Conservation (phyloP, 2,888 invertebrate species). For the Petrolisthes cinctipes region DNA sequence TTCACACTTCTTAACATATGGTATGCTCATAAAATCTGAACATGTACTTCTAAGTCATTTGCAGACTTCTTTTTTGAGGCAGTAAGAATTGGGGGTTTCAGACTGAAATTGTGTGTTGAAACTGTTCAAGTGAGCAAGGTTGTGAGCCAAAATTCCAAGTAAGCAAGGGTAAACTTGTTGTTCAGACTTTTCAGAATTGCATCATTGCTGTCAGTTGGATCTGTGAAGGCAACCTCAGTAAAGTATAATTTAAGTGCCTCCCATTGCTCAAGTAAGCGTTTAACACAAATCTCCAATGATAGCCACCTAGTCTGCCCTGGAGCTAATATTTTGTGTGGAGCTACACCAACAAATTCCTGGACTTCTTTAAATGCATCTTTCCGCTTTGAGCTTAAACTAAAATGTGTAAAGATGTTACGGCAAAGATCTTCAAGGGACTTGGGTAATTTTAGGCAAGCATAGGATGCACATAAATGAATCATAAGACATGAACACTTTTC, state of each 20-base stretch:
- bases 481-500: constrained; percentile 69
- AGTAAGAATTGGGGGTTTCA: constrained; percentile 10
- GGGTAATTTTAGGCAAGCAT: constrained; percentile 69
- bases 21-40: too few species aligned
- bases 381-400: constrained; percentile 66
- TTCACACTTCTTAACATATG: too few species aligned
- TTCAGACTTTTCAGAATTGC: background rate
- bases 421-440: constrained; percentile 61
- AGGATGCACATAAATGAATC: constrained; percentile 68
- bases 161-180: constrained; percentile 9
- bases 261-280: constrained; percentile 66
- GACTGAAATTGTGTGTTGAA: constrained; percentile 38
- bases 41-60: too few species aligned
- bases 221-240: background rate
- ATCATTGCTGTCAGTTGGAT: constrained; percentile 26
- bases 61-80: too few species aligned
- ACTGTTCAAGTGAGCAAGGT: constrained; percentile 9
- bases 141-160: constrained; percentile 36
- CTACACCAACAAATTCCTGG: constrained; percentile 66
- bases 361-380: constrained; percentile 25
- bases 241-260: too few species aligned
- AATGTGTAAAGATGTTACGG: constrained; percentile 67
- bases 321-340: constrained; percentile 67
- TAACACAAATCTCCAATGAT: constrained; percentile 68
- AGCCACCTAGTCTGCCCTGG: constrained; percentile 68